Conservation (phyloP, 2,113 vertebrate genomes). For the Sylvia atricapilla region DNA sequence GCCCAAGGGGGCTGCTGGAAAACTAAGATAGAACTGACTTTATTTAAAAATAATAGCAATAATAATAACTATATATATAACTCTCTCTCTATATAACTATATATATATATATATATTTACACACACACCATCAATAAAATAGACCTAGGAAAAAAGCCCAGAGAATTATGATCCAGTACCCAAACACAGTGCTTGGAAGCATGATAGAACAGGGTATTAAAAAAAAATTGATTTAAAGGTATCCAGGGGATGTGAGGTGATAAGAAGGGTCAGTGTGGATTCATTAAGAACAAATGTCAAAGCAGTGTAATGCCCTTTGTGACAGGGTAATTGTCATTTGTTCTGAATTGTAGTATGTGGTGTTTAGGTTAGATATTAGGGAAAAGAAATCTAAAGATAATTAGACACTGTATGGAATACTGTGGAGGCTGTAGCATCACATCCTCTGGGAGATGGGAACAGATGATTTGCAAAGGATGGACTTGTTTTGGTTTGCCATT, state of each 20-base stretch:
- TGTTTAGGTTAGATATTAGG: neutral
- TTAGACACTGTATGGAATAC: neutral
- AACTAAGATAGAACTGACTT: neutral
- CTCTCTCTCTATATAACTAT: too few species aligned
- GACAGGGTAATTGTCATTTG: conserved; percentile 45
- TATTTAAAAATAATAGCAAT: neutral
- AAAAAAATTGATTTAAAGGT: conserved; percentile 27
- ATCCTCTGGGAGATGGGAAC: neutral
- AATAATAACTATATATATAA: too few species aligned
- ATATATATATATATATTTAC: fast-evolving
- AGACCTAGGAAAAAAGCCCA: neutral
- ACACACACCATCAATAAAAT: neutral
- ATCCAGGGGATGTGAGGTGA: conserved; percentile 30
- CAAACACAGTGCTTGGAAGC: neutral
- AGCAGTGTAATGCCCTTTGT: conserved; percentile 24
- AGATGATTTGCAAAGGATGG: neutral
- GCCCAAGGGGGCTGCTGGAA: neutral
- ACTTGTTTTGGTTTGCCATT: neutral
- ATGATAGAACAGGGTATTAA: conserved; percentile 1
- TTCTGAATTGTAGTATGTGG: neutral
- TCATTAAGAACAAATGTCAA: conserved; percentile 63
- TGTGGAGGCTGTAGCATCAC: neutral
- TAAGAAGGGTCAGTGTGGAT: conserved; percentile 36
- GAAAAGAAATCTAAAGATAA: neutral
- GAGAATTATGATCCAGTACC: neutral